Evolutionary conservation across 2,888 invertebrate genomes (phyloP), one percentile per base, ranked within the genome.

Genomic region (Nomada fucata): DNA sequence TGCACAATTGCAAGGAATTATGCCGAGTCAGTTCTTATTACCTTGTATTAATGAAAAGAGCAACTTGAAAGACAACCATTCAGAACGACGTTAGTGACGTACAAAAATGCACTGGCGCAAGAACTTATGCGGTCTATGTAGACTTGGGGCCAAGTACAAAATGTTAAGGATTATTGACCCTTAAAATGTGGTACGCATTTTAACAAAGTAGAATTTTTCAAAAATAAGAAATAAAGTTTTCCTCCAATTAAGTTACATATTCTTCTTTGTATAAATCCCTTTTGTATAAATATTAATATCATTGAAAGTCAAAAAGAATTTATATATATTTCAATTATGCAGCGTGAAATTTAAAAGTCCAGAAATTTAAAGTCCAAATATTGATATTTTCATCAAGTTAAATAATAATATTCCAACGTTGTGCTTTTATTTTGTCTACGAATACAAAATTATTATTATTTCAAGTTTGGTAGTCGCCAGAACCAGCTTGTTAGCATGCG

Each of bases 31-130:
- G 29, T 20, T n/a, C 57, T 72, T 59, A 70, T 84, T 84, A 87
- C 87, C 87, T 87, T 81, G 67, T 71, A 83, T 84, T 67, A 79
- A 79, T 71, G 36, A 64, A 67, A 67, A 70, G 26, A 59, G 57
- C 10, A 68, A 79, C 60, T 72, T 55, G 20, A 69, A 72, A 69
- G 65, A 63, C 75, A 71, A 81, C 42, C 81, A 83, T 67, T 47
- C 79, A 81, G 77, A 59, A 69, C 42, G 64, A 78, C 60, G 77
- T 59, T 65, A 42, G 26, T 79, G 76, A 79, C 80, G 80, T 80
- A 76, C 53, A 55, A 64, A 59, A 72, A 78, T 36, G 69, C 65
- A 75, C 80, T 65, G 79, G 72, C 70, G 67, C 67, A 67, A 76
- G 53, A 59, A 63, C 59, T 69, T 69, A 70, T 18, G 18, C 67